These are phyloP conservation scores for Ophiodon elongatus DNA, from an alignment of 2,113 vertebrate genomes.

Conservation along the genomic window DNA sequence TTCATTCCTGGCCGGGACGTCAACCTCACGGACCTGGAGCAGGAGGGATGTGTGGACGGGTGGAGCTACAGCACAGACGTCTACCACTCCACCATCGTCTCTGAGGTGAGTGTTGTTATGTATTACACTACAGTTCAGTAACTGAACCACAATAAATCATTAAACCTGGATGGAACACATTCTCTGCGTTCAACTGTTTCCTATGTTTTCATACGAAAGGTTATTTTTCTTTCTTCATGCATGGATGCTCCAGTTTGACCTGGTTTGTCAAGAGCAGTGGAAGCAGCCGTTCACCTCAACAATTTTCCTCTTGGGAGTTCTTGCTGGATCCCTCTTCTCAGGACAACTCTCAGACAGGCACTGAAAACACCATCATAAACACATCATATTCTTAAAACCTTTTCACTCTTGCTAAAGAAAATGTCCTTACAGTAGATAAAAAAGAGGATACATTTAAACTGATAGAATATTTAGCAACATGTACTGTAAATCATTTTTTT, in stretches of 20 bases:
- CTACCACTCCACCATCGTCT: slow-evolving; percentile 80
- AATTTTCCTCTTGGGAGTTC: slow-evolving; percentile 88
- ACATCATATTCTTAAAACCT: background rate
- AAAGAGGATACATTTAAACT: too few relatives aligned
- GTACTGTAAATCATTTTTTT: background rate
- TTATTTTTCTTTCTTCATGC: background rate
- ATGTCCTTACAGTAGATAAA: background rate
- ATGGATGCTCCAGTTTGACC: slow-evolving; percentile 86
- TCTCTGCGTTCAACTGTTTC: too few relatives aligned
- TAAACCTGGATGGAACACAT: background rate
- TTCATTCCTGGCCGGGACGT: slow-evolving; percentile 62
- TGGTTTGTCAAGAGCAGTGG: slow-evolving; percentile 92
- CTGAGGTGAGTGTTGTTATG: slow-evolving; percentile 66
- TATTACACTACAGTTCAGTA: background rate
- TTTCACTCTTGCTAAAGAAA: background rate
- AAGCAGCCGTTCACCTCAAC: slow-evolving; percentile 88
- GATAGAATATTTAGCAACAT: too few relatives aligned
- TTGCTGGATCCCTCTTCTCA: slow-evolving; percentile 89
- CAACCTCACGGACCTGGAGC: slow-evolving; percentile 72
- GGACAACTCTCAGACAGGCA: slow-evolving; percentile 95
- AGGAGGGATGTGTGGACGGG: slow-evolving; percentile 78
- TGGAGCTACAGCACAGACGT: slow-evolving; percentile 81
- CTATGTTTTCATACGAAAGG: background rate
- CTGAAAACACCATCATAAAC: background rate
- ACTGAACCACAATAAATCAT: background rate